Percentiles rank a stretch among this genome's conserved stretches.
Conservation (phyloP, 2,888 invertebrate genomes). For the Lithodes maja region DNA sequence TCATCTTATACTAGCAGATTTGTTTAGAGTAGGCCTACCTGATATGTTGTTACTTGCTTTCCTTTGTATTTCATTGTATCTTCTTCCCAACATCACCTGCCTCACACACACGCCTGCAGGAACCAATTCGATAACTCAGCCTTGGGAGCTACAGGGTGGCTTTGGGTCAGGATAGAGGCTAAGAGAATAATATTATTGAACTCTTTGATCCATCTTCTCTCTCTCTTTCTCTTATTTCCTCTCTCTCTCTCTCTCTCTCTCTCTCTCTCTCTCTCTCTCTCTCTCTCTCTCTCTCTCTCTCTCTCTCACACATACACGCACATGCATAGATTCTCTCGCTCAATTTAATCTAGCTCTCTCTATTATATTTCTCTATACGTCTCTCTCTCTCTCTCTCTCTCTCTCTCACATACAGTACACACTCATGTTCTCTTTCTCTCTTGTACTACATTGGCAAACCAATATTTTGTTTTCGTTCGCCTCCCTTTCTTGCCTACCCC, state of each 20-base stretch:
- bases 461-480: no score
- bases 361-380: neutral
- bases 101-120: neutral
- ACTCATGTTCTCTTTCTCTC: neutral
- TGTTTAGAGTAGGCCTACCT: neutral
- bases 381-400: neutral
- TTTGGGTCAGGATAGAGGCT: neutral
- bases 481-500: neutral
- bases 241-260: neutral
- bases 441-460: neutral
- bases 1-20: neutral
- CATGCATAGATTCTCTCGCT: neutral
- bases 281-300: no score
- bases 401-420: no score
- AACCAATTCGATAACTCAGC: no score
- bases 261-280: neutral
- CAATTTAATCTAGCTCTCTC: neutral
- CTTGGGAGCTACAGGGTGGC: neutral
- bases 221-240: neutral
- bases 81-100: neutral
- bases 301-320: neutral
- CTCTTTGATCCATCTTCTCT: neutral
- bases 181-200: neutral
- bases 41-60: neutral
- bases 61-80: neutral